phyloP scores from a whole-genome alignment of 2,113 vertebrate species.

The Python bivittatus region DNA sequence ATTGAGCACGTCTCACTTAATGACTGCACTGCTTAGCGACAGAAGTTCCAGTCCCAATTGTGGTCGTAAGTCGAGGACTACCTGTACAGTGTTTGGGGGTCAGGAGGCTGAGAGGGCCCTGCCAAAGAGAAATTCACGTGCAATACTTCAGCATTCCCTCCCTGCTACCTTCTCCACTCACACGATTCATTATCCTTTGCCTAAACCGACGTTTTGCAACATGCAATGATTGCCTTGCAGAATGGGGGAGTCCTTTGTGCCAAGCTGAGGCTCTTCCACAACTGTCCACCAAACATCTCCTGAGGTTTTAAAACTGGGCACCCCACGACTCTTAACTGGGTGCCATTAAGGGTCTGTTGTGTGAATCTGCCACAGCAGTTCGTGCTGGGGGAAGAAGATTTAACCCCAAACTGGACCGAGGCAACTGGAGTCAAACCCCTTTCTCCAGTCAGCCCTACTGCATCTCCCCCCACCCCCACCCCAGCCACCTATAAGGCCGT shows the following conservation, averaged over 20 bases:
- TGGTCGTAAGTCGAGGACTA: too few species aligned
- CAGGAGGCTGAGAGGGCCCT: too few species aligned
- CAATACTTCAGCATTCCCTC: background rate
- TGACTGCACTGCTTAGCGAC: too few species aligned
- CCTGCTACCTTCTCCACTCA: background rate
- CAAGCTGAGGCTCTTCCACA: background rate
- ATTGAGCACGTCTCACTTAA: too few species aligned
- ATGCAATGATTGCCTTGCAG: background rate
- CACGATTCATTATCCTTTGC: too few species aligned
- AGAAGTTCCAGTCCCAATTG: too few species aligned
- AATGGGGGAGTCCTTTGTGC: background rate
- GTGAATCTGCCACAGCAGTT: background rate
- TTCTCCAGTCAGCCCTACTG: background rate
- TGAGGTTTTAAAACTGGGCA: background rate
- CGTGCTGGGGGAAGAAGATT: background rate
- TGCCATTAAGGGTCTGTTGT: background rate
- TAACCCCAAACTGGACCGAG: background rate
- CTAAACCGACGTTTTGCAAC: background rate
- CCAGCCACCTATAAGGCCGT: background rate
- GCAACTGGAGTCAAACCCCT: background rate
- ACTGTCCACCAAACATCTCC: background rate
- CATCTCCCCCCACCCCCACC: background rate
- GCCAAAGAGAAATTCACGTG: conserved; percentile 11
- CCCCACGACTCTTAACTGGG: background rate
- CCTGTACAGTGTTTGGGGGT: background rate